A percentile compares a stretch with the other conserved stretches of the same genome.
Conservation (phyloP, 2,797 vertebrate genomes). For the Pitangus sulphuratus region DNA sequence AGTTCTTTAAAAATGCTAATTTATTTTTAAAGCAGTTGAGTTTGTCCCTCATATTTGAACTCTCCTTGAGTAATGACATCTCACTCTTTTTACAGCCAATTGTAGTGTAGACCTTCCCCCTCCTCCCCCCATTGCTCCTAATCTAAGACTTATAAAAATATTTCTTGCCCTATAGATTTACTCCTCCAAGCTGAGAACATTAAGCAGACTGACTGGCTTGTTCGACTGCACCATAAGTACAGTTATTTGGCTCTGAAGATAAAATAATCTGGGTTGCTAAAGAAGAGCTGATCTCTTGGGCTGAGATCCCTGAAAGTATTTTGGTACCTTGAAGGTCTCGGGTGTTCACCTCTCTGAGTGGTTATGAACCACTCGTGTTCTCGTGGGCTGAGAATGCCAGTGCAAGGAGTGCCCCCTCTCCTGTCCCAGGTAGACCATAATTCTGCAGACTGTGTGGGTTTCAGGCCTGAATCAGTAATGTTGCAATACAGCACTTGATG, state of each 20-base stretch:
- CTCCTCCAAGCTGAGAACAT: not conserved
- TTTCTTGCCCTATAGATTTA: not conserved
- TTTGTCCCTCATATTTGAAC: not conserved
- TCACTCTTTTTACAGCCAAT: not conserved
- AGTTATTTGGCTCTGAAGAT: not conserved
- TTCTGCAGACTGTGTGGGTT: not conserved
- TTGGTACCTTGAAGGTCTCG: not conserved
- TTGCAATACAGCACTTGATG: not conserved
- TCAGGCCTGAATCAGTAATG: not conserved
- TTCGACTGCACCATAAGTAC: not conserved
- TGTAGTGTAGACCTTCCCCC: not conserved
- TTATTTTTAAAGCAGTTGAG: not conserved
- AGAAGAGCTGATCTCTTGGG: not conserved
- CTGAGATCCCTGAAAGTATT: not conserved
- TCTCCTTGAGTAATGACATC: not conserved
- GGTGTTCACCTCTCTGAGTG: not conserved
- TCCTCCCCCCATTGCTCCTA: not conserved
- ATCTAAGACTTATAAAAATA: not conserved
- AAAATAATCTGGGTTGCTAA: not conserved
- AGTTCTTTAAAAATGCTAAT: not conserved
- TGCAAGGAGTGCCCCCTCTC: not conserved
- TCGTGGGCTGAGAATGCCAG: not conserved
- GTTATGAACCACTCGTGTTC: not conserved
- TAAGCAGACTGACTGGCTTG: not conserved
- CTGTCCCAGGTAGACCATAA: not conserved